Percentiles rank a stretch among this genome's conserved stretches.
These are phyloP conservation scores for Seira sanloemensis DNA, from an alignment of 2,888 invertebrate genomes.

Conservation along the genomic window DNA sequence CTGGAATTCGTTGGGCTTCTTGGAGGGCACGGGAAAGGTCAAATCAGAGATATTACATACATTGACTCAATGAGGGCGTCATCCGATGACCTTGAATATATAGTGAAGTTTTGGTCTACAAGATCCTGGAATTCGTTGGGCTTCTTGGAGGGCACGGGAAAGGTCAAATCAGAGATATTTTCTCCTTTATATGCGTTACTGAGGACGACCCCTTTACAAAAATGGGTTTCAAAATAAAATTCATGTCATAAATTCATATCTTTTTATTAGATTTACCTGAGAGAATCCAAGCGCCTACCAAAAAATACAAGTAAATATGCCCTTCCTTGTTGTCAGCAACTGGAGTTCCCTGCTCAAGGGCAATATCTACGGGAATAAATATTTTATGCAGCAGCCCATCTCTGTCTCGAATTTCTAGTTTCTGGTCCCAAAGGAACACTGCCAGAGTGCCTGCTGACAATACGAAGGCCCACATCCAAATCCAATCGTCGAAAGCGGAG, in stretches of 20 bases:
- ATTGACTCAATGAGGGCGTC: background rate
- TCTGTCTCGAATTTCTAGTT: background rate
- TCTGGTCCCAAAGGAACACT: background rate
- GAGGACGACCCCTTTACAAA: background rate
- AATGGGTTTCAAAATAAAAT: too few species aligned
- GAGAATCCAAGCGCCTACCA: background rate
- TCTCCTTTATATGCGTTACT: slow-evolving; percentile 34
- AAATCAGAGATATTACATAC: too few species aligned
- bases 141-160: slow-evolving; percentile 3
- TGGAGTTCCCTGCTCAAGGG: background rate
- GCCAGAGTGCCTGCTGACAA: background rate
- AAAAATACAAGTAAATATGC: background rate
- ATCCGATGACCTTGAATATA: background rate
- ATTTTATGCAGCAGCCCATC: background rate
- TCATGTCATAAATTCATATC: too few species aligned
- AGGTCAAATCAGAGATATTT: slow-evolving; percentile 29
- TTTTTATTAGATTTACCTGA: too few species aligned
- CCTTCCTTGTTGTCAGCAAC: background rate
- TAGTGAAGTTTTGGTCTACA: background rate
- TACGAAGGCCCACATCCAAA: slow-evolving; percentile 27
- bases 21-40: too few species aligned
- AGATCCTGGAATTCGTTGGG: slow-evolving; percentile 3
- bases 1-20: too few species aligned
- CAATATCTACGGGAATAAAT: background rate
- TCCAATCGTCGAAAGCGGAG: slow-evolving; percentile 30